Base-by-base conservation (phyloP, 2,797 vertebrate genomes). In the Scleropages formosus region DNA sequence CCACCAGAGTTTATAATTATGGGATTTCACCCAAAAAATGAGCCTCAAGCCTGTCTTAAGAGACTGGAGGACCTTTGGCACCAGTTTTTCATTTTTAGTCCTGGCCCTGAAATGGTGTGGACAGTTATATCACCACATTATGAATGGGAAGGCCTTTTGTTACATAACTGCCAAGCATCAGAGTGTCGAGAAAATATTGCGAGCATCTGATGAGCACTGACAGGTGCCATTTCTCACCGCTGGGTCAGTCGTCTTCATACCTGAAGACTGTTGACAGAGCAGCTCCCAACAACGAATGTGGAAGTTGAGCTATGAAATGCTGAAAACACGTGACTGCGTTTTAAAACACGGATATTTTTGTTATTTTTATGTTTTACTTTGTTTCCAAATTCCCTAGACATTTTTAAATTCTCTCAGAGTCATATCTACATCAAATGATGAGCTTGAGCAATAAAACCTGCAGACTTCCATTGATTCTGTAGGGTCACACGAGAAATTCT, bases 51-150 rank as follows among this genome's bases (percentile, higher is more conserved):
- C 47, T 8, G 20, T 47, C 65, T 46, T 44, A 67, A 67, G 0
- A 2, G 39, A 46, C 16, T 66, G 16, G 18, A 15, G 65, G 39
- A 39, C 31, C 4, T 65, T 66, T 27, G 18, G 63, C 65, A 67
- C 18, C 39, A 66, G 18, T 20, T 39, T 4, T 67, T 47, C 4
- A 67, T 67, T 67, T 67, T 67, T 22, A 67, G 67, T 67, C 31
- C 31, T 67, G n/a, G 18, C 11, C 18, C 11, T 22, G 47, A 20
- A 16, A 67, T 44, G 46, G 24, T 49, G 22, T 47, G 67, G 11
- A 53, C 67, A 26, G 47, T 69, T 49, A 69, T 47, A 58, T 27
- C 13, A 39, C 46, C 27, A 20, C 51, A 56, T n/a, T 15, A 8
- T 24, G 51, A 58, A 69, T 24, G 7, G n/a, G 53, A 68, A 65